These are phyloP conservation scores for Chloroceryle aenea DNA, from an alignment of 2,113 vertebrate genomes.

Conservation along the genomic window DNA sequence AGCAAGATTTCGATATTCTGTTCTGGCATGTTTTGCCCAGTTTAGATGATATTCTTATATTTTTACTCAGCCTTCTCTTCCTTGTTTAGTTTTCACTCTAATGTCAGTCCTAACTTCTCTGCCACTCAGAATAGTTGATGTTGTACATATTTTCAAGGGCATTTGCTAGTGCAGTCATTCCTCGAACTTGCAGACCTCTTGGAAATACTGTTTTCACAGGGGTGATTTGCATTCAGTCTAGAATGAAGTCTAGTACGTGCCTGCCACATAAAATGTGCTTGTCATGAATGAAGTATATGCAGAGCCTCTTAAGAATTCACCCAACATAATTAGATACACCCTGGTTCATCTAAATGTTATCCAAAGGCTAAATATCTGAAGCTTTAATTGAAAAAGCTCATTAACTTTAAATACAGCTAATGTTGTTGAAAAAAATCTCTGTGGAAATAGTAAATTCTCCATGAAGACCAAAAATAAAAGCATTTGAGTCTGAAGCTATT, in stretches of 20 bases:
- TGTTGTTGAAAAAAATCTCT: slow-evolving; percentile 63
- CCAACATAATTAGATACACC: slow-evolving; percentile 69
- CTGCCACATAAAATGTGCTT: slow-evolving; percentile 44
- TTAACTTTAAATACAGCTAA: slow-evolving; percentile 78
- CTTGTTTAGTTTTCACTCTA: neutral
- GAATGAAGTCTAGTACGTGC: slow-evolving; percentile 31
- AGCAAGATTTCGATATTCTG: neutral
- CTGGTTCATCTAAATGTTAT: slow-evolving; percentile 74
- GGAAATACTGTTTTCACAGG: slow-evolving; percentile 37
- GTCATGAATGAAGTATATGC: slow-evolving; percentile 53
- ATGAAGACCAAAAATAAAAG: slow-evolving; percentile 61
- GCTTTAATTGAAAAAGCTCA: slow-evolving; percentile 78
- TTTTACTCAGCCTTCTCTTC: neutral
- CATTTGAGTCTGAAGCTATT: slow-evolving; percentile 56
- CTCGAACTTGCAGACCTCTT: neutral
- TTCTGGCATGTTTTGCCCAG: neutral
- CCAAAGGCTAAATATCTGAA: slow-evolving; percentile 78
- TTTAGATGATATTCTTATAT: neutral
- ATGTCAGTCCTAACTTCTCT: neutral
- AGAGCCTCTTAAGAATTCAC: slow-evolving; percentile 71
- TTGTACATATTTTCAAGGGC: neutral
- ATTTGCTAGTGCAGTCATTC: slow-evolving; percentile 32
- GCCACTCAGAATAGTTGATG: neutral
- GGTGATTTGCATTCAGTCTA: slow-evolving; percentile 40
- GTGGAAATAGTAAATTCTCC: slow-evolving; percentile 68